These are phyloP conservation scores for Lacanobia wlatinum DNA, from an alignment of 2,888 invertebrate species.

Conservation along the genomic window DNA sequence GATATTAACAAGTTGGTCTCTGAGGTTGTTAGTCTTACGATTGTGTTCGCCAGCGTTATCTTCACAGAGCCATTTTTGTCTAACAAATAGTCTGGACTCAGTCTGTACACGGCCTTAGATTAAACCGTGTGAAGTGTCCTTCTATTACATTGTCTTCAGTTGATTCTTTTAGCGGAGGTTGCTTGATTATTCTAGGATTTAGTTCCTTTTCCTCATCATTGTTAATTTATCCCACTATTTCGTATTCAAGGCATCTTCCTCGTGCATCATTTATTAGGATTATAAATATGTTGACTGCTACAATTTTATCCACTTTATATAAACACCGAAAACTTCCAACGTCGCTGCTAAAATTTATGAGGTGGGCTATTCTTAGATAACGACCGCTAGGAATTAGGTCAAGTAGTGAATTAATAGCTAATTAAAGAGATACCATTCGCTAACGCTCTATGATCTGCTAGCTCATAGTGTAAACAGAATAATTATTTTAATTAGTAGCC, in stretches of 20 bases:
- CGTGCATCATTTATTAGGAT: not conserved
- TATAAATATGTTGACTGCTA: conserved; percentile 3
- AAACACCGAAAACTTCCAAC: conserved; percentile 21
- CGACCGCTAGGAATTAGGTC: conserved; percentile 34
- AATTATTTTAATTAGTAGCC: conserved; percentile 8
- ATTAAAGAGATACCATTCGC: conserved; percentile 29
- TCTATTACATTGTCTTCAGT: conserved; percentile 4
- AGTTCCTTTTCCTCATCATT: conserved; percentile 31
- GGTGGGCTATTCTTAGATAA: conserved; percentile 27
- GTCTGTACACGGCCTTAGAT: not conserved
- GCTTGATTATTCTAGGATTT: not conserved
- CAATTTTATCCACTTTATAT: not conserved
- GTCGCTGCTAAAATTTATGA: conserved; percentile 25
- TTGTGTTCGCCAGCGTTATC: not conserved
- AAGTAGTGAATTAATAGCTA: conserved; percentile 39
- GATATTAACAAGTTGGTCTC: not conserved
- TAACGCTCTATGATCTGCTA: conserved; percentile 13
- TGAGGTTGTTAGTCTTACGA: not conserved
- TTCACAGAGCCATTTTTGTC: not conserved
- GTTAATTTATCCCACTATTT: not conserved
- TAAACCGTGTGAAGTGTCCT: conserved; percentile 11
- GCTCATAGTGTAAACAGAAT: conserved; percentile 28
- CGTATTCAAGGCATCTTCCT: conserved; percentile 3
- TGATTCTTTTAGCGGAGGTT: not conserved
- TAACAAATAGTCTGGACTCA: not conserved